These are phyloP conservation scores for Holothuria glaberrima DNA, from an alignment of 35 echinoderm and acorn worm genomes.

Conservation along the genomic window DNA sequence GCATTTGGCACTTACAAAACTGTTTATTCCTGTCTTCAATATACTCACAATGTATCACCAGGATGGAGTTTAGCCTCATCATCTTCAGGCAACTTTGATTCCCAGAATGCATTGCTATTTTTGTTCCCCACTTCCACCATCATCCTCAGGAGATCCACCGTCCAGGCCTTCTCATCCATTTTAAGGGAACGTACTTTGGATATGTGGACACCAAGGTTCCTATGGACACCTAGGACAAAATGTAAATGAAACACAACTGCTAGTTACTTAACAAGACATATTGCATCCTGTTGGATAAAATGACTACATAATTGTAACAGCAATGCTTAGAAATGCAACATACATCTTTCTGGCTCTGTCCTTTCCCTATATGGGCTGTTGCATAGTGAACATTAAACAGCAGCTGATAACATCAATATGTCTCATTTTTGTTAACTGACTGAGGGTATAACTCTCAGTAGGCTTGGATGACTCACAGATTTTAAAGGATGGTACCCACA, in stretches of 20 bases:
- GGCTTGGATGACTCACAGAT: too few relatives aligned
- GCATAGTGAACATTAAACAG: too few relatives aligned
- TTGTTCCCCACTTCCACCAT: constrained; percentile 75
- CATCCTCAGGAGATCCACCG: constrained; percentile 57
- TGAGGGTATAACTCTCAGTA: too few relatives aligned
- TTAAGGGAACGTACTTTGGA: constrained; percentile 93
- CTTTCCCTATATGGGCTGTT: too few relatives aligned
- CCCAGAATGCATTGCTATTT: constrained; percentile 85
- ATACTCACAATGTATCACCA: constrained; percentile 77
- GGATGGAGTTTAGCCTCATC: constrained; percentile 72
- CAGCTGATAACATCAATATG: too few relatives aligned
- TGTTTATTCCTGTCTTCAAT: too few relatives aligned
- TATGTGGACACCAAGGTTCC: constrained; percentile 82
- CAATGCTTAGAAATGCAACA: too few relatives aligned
- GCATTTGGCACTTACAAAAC: too few relatives aligned
- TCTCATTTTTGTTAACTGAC: too few relatives aligned
- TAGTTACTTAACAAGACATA: not conserved
- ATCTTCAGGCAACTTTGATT: constrained; percentile 40
- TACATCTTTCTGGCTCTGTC: too few relatives aligned
- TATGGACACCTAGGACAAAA: constrained; percentile 58
- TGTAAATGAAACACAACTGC: not conserved
- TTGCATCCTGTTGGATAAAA: not conserved
- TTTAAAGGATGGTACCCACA: too few relatives aligned
- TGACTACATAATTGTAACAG: not conserved
- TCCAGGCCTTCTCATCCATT: constrained; percentile 88